Base-by-base conservation (phyloP, 2,888 invertebrate species). In the Polia nebulosa region DNA sequence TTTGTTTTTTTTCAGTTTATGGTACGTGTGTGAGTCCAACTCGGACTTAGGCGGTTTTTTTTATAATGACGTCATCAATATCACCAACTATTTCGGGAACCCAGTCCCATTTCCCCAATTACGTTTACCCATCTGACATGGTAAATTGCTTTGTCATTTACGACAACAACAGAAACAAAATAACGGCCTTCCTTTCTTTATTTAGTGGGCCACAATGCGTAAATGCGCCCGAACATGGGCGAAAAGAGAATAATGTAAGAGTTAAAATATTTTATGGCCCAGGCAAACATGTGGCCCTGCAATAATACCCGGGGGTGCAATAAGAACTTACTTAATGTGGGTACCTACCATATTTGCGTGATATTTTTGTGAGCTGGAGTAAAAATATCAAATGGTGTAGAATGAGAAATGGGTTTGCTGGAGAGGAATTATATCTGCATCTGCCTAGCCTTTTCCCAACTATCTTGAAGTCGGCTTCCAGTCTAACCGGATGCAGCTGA, bases 201-300 rank as follows among this genome's bases (percentile, higher is more conserved):
- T 58, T 57, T n/a, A 34, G 25, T 60, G 27, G 17, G 17, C 25
- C 11, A 34, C 22, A n/a, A 32, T 34, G 22, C 44, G 47, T 59
- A 55, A 53, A 68, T 62, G 25, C 3, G 3, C 8, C 32, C 3
- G 5, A 56, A 51, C 39, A 51, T 59, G 62, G 56, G 34, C 44
- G 32, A 75, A 51, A 63, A 32, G 44, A 49, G 44, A 63, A 75
- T 59, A 56, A 75, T 59, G 45, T 25, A 25, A 7, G 45, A 59
- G 55, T 51, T 34, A 59, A 45, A 69, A 58, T 75, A 75, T 63
- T 74, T 74, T 75, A 75, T 63, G 58, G 39, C 13, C n/a, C 44
- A 55, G 27, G 75, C 63, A 63, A 62, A 59, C 49, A 56, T 44
- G 56, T 47, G n/a, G 41, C 34, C 17, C 15, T 67, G 55, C 45